These are phyloP conservation scores for Drosophila greeni DNA, from an alignment of 2,888 invertebrate species.

Conservation along the genomic window DNA sequence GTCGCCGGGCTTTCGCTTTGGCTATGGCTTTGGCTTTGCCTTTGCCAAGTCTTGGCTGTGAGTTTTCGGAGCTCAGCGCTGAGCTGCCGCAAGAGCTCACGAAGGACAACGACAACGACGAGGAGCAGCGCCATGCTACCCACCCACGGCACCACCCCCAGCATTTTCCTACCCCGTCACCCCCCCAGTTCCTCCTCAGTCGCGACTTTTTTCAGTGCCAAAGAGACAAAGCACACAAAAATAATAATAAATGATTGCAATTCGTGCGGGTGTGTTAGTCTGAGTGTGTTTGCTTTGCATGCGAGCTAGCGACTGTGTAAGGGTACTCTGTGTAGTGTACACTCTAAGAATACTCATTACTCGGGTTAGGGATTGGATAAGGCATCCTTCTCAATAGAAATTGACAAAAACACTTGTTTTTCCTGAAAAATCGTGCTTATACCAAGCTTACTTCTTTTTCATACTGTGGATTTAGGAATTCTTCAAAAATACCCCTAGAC, in stretches of 20 bases:
- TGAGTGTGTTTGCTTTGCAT: constrained; percentile 34
- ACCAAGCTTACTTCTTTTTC: too few relatives aligned
- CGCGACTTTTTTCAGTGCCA: constrained; percentile 68
- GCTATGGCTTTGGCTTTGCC: constrained; percentile 24
- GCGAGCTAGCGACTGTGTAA: constrained; percentile 27
- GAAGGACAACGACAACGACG: constrained; percentile 58
- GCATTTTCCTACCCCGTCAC: constrained; percentile 2
- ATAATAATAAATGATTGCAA: constrained; percentile 71
- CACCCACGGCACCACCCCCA: constrained; percentile 6
- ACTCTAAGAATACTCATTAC: constrained; percentile 2
- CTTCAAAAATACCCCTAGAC: neutral
- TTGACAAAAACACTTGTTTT: neutral
- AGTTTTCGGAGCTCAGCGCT: constrained; percentile 48
- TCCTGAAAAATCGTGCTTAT: neutral
- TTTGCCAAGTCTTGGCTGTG: constrained; percentile 39
- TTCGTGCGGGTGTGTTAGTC: constrained; percentile 47
- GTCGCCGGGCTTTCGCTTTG: constrained; percentile 25
- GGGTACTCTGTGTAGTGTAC: neutral
- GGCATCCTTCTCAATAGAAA: neutral
- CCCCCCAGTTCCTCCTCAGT: constrained; percentile 19
- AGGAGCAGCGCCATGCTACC: constrained; percentile 19
- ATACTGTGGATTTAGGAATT: neutral
- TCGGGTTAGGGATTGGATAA: too few relatives aligned
- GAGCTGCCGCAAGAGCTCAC: constrained; percentile 68
- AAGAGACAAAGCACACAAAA: constrained; percentile 71